phyloP scores from a whole-genome alignment of 1,140 invertebrate genomes.

The Pseudoatta argentina region DNA sequence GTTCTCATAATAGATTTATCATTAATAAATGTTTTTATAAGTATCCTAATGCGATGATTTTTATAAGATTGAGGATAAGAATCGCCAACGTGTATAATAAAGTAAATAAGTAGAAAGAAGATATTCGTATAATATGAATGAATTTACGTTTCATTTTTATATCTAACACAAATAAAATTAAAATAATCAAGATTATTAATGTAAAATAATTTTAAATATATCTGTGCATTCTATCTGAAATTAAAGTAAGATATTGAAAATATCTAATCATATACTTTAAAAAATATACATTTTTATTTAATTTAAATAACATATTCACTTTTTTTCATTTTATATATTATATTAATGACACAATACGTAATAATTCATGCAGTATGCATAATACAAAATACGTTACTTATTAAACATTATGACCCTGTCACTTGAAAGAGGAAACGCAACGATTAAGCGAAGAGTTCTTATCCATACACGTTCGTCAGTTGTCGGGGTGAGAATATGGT shows the following conservation, averaged over 20 bases:
- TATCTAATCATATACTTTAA: background rate
- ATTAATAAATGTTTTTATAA: slow-evolving; percentile 44
- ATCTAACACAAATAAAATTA: background rate
- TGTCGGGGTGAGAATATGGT: slow-evolving; percentile 58
- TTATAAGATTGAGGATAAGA: background rate
- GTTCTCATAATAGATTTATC: slow-evolving; percentile 46
- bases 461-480: slow-evolving; percentile 35
- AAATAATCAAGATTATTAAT: background rate
- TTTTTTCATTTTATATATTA: background rate
- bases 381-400: slow-evolving; percentile 19
- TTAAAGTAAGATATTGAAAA: background rate
- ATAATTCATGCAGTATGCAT: slow-evolving; percentile 6
- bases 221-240: background rate
- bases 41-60: slow-evolving; percentile 21
- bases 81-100: slow-evolving; percentile 18
- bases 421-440: slow-evolving; percentile 27
- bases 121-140: background rate
- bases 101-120: background rate
- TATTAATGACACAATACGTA: background rate
- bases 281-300: background rate
- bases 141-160: background rate
- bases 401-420: slow-evolving; percentile 15
- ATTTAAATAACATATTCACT: background rate
- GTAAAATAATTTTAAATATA: background rate
- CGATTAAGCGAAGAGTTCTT: slow-evolving; percentile 54